phyloP scores from a whole-genome alignment of 1,140 invertebrate species.

The Tribolium madens region DNA sequence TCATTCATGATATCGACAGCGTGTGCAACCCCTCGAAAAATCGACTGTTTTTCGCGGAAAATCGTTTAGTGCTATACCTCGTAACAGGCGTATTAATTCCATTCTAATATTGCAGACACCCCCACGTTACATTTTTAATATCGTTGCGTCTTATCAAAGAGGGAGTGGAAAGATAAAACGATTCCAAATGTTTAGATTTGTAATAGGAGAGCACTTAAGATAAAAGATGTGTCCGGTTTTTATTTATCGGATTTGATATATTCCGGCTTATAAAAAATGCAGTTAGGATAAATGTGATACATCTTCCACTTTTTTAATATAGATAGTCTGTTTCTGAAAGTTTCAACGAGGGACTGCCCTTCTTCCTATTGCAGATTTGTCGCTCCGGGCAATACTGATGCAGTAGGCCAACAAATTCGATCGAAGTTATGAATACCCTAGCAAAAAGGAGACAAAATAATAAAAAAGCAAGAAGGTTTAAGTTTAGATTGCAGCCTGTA shows the following conservation, averaged over 20 bases:
- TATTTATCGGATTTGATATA: slow-evolving; percentile 15
- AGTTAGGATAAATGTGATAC: background rate
- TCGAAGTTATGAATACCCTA: background rate
- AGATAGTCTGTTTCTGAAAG: background rate
- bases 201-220: background rate
- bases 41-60: slow-evolving; percentile 41
- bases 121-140: slow-evolving; percentile 41
- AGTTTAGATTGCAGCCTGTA: background rate
- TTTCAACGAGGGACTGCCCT: background rate
- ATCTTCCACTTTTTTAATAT: background rate
- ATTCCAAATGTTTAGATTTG: slow-evolving; percentile 12
- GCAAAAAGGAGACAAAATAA: background rate
- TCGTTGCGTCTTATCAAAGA: slow-evolving; percentile 18
- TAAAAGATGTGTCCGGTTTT: slow-evolving; percentile 19
- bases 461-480: background rate
- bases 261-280: background rate
- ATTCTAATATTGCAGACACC: background rate
- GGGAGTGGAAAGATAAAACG: slow-evolving; percentile 13
- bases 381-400: background rate
- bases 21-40: slow-evolving; percentile 44
- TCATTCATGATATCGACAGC: slow-evolving; percentile 49
- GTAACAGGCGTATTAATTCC: slow-evolving; percentile 19
- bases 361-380: background rate
- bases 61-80: slow-evolving; percentile 26
- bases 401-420: slow-evolving; percentile 19